Evolutionary conservation across 2,888 invertebrate genomes (phyloP), one percentile per base, ranked within the genome.

Genomic region (Dolichomitus sp.): DNA sequence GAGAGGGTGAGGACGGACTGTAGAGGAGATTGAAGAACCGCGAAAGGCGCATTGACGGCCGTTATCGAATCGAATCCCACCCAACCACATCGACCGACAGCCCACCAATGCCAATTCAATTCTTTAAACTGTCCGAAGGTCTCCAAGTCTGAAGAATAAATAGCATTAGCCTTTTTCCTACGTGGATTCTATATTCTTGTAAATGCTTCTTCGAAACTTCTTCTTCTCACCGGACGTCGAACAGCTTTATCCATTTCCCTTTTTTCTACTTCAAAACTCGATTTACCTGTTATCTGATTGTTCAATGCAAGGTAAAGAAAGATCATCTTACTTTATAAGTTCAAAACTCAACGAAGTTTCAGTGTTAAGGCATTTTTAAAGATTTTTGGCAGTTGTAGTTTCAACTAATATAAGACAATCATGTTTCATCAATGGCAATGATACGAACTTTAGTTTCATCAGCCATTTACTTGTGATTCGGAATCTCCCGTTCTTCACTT

Each of bases 61-160:
- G 72, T 83, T 83, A 80, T 83, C 76, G 77, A 80, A 80, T 77
- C 80, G 80, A 77, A 83, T 77, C 76, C 77, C 73, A 74, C 68
- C 79, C 65, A 27, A 27, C 42, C 69, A 19, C 59, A 54, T 50
- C 42, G 40, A 37, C 70, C 70, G 45, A 23, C 59, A 50, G 23
- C 45, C 50, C 61, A 65, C 45, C 50, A 57, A 57, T 70, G 48
- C 73, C 73, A 59, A 72, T 80, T 80, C 75, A 74, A 83, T 83
- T 83, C 77, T 83, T 80, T 73, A 72, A 83, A 80, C 80, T 77
- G 73, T 65, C 50, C 65, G 52, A 69, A 69, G 52, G 57, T 74
- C 40, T 17, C 66, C 54, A 23, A 72, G 27, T 37, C 37, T 50
- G 54, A 33, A 65, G 68, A 80, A 83, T 83, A 83, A 83, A 83